Conservation (phyloP, 2,888 invertebrate genomes). For the Bombylius major region DNA sequence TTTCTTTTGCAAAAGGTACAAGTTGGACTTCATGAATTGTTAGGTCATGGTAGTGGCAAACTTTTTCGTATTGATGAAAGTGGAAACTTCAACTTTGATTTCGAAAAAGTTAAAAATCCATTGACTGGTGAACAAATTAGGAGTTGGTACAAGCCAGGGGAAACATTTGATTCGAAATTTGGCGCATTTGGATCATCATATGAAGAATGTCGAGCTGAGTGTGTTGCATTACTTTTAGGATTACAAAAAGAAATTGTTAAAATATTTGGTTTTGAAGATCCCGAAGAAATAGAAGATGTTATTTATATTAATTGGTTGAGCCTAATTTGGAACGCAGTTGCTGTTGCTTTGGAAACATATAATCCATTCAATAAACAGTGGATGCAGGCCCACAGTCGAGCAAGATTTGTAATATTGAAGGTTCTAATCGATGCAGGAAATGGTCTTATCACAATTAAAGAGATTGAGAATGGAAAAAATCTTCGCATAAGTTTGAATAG, state of each 20-base stretch:
- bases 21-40: constrained; percentile 79
- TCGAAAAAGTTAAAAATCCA: constrained; percentile 47
- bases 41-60: constrained; percentile 90
- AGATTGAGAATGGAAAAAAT: constrained; percentile 59
- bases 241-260: constrained; percentile 58
- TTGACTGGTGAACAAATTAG: constrained; percentile 46
- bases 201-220: constrained; percentile 95
- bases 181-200: constrained; percentile 78
- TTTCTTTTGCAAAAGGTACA: constrained; percentile 40
- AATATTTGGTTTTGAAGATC: constrained; percentile 69
- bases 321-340: constrained; percentile 66
- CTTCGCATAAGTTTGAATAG: constrained; percentile 63
- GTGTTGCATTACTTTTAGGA: constrained; percentile 85
- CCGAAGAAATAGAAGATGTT: constrained; percentile 61
- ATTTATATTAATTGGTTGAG: constrained; percentile 83
- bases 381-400: constrained; percentile 71
- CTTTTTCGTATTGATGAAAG: constrained; percentile 54
- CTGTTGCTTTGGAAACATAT: constrained; percentile 70
- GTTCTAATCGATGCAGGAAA: constrained; percentile 72
- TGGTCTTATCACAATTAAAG: constrained; percentile 55
- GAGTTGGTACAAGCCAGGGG: constrained; percentile 74
- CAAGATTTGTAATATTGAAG: constrained; percentile 70
- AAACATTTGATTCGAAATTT: constrained; percentile 87
- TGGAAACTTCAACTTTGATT: constrained; percentile 66
- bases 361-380: constrained; percentile 66